Base-by-base conservation (phyloP, 2,888 invertebrate genomes). In the Caenorhabditis japonica region DNA sequence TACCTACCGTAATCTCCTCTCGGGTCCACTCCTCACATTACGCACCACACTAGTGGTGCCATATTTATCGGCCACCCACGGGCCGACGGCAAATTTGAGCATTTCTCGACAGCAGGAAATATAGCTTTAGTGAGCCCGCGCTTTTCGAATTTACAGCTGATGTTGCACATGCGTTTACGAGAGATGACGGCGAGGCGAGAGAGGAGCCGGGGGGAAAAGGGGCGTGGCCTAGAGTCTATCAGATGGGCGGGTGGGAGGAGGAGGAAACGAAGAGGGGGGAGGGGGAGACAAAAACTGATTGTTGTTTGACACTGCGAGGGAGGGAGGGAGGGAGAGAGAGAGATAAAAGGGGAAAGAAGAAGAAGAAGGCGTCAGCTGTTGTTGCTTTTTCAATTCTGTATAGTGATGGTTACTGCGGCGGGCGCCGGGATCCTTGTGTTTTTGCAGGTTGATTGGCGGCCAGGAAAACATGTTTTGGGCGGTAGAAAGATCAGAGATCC, bases 1-100 rank as follows among this genome's bases (percentile, higher is more conserved):
- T 10, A 58, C 56, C 21, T 59, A 72, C 72, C 72, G 72, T 60
- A 60, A 55, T n/a, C 72, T 33, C 44, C 72, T 30, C n/a, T 43
- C 43, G 3, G 55, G 55, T 49, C 55, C 38, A 33, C 33, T 64
- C 25, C 64, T 39, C 10, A 60, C 51, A 5, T 46, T 51, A 0
- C 51, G 30, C 2, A 44, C 49, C 4, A 60, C 56, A 15, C 25
- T 58, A 36, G 55, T 38, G 23, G 61, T 55, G 43, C 79, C 79
- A 13, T 79, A 79, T 34, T 76, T 76, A 27, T 75, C 66, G 34
- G 79, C 77, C 33, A 79, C 80, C 83, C 83, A 83, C 2, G 82
- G 82, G 2, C 80, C 82, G 8, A 83, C 81, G 1, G 83, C 83
- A 59, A 83, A 83, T 69, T 83, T 83, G 19, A 83, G 74, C 83